Evolutionary conservation across 2,797 vertebrate genomes (phyloP).

Genomic region (Melanogrammus aeglefinus): DNA sequence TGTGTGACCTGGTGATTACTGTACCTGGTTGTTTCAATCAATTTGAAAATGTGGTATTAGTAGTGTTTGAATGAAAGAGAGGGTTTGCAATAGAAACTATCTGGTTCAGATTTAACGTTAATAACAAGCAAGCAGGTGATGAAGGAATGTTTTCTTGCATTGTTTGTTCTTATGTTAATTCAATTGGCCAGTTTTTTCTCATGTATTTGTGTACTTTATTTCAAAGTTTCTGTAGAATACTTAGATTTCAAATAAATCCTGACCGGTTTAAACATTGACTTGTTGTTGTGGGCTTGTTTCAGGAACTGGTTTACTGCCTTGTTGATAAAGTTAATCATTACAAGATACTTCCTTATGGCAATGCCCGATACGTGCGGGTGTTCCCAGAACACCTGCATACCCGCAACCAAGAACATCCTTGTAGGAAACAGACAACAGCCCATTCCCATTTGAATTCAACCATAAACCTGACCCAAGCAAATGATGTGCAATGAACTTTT

Average conservation of each 20-base stretch:
- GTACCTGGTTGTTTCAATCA: background rate
- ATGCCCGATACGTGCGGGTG: background rate
- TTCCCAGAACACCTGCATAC: too few species aligned
- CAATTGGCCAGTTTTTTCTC: too few species aligned
- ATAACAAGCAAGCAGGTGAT: background rate
- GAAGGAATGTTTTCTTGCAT: background rate
- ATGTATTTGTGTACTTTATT: background rate
- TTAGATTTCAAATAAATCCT: background rate
- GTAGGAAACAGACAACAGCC: background rate
- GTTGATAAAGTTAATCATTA: background rate
- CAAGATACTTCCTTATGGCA: background rate
- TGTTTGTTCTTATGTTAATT: background rate
- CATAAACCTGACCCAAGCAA: background rate
- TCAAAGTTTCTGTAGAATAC: background rate
- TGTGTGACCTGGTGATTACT: too few species aligned
- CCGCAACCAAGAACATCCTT: too few species aligned
- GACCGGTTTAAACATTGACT: background rate
- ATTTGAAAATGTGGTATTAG: background rate
- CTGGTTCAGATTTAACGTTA: background rate
- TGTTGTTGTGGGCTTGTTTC: background rate
- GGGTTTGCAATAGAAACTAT: background rate
- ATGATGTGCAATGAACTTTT: background rate
- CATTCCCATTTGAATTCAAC: background rate
- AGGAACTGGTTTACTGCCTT: conserved; percentile 1
- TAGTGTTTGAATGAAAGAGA: background rate